Evolutionary conservation across 1,140 invertebrate species (phyloP), one percentile per base, ranked within the genome.

Genomic region (Aleiodes sp.): DNA sequence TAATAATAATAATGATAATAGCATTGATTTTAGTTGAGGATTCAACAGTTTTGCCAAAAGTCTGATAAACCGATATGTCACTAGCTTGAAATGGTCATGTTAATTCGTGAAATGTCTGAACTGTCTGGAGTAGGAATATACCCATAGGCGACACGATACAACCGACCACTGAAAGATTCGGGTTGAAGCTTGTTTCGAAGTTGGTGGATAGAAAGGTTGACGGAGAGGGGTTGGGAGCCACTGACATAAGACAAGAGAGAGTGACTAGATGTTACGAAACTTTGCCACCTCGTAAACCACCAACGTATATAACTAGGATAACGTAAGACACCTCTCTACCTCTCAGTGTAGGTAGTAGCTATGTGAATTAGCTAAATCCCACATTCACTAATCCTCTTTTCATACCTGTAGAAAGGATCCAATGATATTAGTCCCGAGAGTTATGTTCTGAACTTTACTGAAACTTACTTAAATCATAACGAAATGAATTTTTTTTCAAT

Each of bases 281-380:
- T 70, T 64, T 70, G 39, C 65, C 65, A 31, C 29, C 10, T 31
- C 26, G 56, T 59, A 59, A 59, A 59, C 56, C 56, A 31, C 56
- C 29, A 10, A 31, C 12, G 28, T 31, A 59, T 59, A 59, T 59
- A 7, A 31, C 14, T 31, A 7, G 21, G 21, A 56, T 56, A 24
- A 24, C 19, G 24, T 24, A 24, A 8, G 19, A 26, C n/a, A n/a
- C 2, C 19, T 28, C 19, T 28, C 8, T 21, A 8, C 21, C 26
- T 56, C 19, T 26, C 31, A 33, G 12, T n/a, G n/a, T n/a, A n/a
- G n/a, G n/a, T n/a, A 2, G 7, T 33, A 59, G 61, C 46, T 75
- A 67, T 68, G 63, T 67, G 74, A 78, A 78, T 78, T 74, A 71
- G 46, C 68, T 60, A 43, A 76, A 67, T 72, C 73, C 66, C 70